phyloP scores from a whole-genome alignment of 2,113 vertebrate species.

The Corythornis vintsioides region DNA sequence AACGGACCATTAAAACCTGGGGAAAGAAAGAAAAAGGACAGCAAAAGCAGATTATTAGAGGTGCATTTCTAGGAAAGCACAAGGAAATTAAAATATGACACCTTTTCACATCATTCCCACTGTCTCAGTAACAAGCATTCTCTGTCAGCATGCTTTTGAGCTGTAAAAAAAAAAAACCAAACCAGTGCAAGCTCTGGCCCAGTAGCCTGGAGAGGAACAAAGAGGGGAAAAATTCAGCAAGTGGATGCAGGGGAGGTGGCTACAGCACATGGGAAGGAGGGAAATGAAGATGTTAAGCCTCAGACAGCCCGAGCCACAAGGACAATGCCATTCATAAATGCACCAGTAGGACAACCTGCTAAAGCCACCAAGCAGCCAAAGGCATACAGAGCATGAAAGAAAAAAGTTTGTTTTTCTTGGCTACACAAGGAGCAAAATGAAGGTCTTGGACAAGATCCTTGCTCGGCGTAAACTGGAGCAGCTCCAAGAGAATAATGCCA shows the following conservation, averaged over 20 bases:
- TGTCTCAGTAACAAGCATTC: not conserved
- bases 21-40: not conserved
- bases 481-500: not conserved
- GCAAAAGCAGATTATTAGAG: not conserved
- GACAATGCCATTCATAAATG: constrained; percentile 31
- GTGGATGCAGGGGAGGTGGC: not conserved
- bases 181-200: not conserved
- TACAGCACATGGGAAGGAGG: not conserved
- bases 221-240: not conserved
- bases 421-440: constrained; percentile 4
- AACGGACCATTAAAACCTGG: constrained; percentile 97
- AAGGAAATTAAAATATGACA: not conserved
- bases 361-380: constrained; percentile 40
- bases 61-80: not conserved
- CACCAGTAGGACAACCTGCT: not conserved
- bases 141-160: not conserved
- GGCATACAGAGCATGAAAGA: not conserved
- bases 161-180: not conserved
- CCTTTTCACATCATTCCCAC: not conserved
- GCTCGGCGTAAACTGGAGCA: not conserved
- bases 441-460: constrained; percentile 8
- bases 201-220: not conserved
- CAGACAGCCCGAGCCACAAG: constrained; percentile 22
- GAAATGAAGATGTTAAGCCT: constrained; percentile 26
- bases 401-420: not conserved